A percentile compares a stretch with the other conserved stretches of the same genome.
Evolutionary conservation across 2,113 vertebrate genomes (phyloP).

Genomic region (Cynopterus brachyotis): DNA sequence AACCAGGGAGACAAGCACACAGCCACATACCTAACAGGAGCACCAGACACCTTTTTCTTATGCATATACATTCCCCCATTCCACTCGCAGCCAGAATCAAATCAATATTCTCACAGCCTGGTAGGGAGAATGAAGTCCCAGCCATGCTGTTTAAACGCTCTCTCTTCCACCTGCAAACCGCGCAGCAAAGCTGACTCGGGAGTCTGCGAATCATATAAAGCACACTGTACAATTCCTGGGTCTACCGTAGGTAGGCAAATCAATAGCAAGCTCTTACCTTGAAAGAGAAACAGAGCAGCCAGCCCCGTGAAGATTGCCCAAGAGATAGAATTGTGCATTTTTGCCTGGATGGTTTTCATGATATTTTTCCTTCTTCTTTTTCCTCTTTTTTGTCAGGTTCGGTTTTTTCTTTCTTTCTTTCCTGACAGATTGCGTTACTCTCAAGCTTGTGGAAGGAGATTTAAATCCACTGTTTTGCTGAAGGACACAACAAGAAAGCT

Average conservation of each 20-base stretch:
- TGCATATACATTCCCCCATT: constrained; percentile 49
- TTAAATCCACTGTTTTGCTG: constrained; percentile 84
- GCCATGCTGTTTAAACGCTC: constrained; percentile 63
- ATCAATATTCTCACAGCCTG: constrained; percentile 72
- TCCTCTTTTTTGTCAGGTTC: constrained; percentile 76
- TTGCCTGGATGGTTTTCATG: constrained; percentile 82
- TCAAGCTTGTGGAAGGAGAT: constrained; percentile 70
- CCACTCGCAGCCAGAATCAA: constrained; percentile 58
- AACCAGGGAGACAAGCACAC: constrained; percentile 37
- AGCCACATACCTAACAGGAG: constrained; percentile 17
- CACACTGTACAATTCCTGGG: constrained; percentile 30
- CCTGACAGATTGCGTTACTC: constrained; percentile 65
- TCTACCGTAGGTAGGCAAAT: constrained; percentile 53
- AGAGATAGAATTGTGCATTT: constrained; percentile 81
- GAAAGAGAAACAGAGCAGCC: constrained; percentile 85
- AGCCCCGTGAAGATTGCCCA: constrained; percentile 85
- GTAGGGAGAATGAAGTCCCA: constrained; percentile 66
- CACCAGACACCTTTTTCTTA: constrained; percentile 61
- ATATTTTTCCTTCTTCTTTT: constrained; percentile 62
- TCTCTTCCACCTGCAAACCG: constrained; percentile 67
- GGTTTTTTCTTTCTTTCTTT: constrained; percentile 42
- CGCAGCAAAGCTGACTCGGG: constrained; percentile 6
- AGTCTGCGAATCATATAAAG: constrained; percentile 56
- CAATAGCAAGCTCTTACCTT: constrained; percentile 81
- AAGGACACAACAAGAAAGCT: constrained; percentile 72